A percentile compares a stretch with the other conserved stretches of the same genome.
These are phyloP conservation scores for Carabus problematicus DNA, from an alignment of 2,888 invertebrate species.

Conservation along the genomic window DNA sequence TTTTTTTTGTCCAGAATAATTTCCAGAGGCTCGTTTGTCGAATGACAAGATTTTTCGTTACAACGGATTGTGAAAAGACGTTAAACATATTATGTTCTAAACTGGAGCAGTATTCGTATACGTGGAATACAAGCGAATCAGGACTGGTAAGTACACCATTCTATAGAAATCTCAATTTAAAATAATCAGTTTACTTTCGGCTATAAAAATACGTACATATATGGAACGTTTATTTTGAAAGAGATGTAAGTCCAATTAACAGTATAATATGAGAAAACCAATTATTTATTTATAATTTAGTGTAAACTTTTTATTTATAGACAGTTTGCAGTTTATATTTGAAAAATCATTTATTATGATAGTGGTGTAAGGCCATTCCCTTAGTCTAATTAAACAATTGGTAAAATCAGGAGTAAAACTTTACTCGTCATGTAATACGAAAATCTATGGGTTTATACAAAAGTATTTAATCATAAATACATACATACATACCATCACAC, in stretches of 20 bases:
- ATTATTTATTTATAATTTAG: no score
- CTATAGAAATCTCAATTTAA: constrained; percentile 1
- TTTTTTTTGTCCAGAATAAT: constrained; percentile 63
- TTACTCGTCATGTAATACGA: no score
- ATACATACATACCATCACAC: no score
- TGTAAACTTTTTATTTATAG: no score
- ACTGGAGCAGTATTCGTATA: constrained; percentile 71
- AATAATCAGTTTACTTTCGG: constrained; percentile 8
- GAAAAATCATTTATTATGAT: not conserved
- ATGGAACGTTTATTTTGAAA: constrained; percentile 5
- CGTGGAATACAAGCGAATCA: constrained; percentile 67
- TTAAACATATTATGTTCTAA: constrained; percentile 68
- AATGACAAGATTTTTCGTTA: constrained; percentile 93
- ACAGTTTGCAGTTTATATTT: no score
- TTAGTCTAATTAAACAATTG: no score
- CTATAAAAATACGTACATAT: no score
- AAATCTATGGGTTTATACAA: no score
- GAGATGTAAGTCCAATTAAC: no score
- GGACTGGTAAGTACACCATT: constrained; percentile 63
- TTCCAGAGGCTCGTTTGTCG: constrained; percentile 84
- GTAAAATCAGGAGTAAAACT: no score
- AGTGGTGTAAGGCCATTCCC: not conserved
- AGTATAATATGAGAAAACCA: no score
- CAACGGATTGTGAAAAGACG: constrained; percentile 71
- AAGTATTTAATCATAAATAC: no score